phyloP scores from a whole-genome alignment of 1,140 invertebrate species.

The Zaprionus ghesquierei region DNA sequence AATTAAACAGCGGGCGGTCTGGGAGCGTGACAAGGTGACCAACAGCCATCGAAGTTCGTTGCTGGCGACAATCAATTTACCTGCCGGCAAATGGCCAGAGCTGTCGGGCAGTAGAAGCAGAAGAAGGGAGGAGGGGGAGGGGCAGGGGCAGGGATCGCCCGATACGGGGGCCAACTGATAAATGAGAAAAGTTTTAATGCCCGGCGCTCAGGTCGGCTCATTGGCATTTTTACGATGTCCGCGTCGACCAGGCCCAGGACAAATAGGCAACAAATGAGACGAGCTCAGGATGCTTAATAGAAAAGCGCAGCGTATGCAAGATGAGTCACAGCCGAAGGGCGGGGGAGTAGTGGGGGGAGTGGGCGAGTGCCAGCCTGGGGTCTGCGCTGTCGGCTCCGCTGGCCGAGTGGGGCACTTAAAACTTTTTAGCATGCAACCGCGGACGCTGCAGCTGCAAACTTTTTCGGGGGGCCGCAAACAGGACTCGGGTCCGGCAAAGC shows the following conservation, averaged over 20 bases:
- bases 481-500: background rate
- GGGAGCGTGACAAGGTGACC: slow-evolving; percentile 64
- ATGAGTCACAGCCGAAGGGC: slow-evolving; percentile 8
- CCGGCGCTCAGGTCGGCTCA: slow-evolving; percentile 72
- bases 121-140: background rate
- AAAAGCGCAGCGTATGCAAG: slow-evolving; percentile 71
- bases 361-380: background rate
- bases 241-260: slow-evolving; percentile 55
- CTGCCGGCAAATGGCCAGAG: slow-evolving; percentile 37
- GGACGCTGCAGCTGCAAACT: slow-evolving; percentile 65
- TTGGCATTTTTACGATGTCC: slow-evolving; percentile 78
- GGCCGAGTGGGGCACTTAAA: slow-evolving; percentile 68
- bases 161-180: slow-evolving; percentile 58
- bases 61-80: slow-evolving; percentile 78
- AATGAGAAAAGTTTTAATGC: slow-evolving; percentile 80
- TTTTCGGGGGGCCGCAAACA: slow-evolving; percentile 35
- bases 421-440: slow-evolving; percentile 77
- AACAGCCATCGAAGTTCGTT: slow-evolving; percentile 74
- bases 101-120: background rate
- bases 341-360: background rate
- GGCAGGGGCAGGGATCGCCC: background rate
- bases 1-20: slow-evolving; percentile 70
- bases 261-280: slow-evolving; percentile 78
- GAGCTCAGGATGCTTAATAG: slow-evolving; percentile 72
- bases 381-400: background rate